phyloP scores from a whole-genome alignment of 2,113 vertebrate species.

The Tiliqua scincoides region DNA sequence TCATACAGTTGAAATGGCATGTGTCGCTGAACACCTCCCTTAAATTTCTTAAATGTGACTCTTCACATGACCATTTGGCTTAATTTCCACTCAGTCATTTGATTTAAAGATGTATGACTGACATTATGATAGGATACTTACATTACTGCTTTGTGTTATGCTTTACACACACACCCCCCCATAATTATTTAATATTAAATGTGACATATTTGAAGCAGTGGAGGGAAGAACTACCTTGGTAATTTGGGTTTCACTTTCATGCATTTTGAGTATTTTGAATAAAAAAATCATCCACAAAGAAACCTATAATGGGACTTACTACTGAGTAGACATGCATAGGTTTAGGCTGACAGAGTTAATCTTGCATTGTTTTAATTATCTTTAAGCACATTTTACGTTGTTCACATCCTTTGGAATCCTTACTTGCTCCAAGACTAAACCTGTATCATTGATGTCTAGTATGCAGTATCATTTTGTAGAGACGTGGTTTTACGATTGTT shows the following conservation, averaged over 20 bases:
- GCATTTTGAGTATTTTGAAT: neutral
- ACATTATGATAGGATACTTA: neutral
- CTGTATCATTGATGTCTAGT: neutral
- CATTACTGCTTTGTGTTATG: neutral
- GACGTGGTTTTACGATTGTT: neutral
- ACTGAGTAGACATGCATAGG: too few species aligned
- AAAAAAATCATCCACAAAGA: neutral
- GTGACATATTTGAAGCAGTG: neutral
- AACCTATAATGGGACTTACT: too few species aligned
- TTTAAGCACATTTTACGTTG: neutral
- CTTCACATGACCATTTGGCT: neutral
- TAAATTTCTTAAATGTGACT: neutral
- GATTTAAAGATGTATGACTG: conserved; percentile 19
- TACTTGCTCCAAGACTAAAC: neutral
- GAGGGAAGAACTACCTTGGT: neutral
- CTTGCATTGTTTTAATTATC: neutral
- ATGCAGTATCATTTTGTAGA: neutral
- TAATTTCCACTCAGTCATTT: conserved; percentile 3
- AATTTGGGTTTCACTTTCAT: neutral
- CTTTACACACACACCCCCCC: neutral
- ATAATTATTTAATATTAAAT: conserved; percentile 1
- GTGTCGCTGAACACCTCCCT: neutral
- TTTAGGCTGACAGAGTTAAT: too few species aligned
- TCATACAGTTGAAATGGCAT: neutral
- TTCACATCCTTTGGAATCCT: neutral